phyloP scores from a whole-genome alignment of 2,888 invertebrate species.

The Drosophila atripex region DNA sequence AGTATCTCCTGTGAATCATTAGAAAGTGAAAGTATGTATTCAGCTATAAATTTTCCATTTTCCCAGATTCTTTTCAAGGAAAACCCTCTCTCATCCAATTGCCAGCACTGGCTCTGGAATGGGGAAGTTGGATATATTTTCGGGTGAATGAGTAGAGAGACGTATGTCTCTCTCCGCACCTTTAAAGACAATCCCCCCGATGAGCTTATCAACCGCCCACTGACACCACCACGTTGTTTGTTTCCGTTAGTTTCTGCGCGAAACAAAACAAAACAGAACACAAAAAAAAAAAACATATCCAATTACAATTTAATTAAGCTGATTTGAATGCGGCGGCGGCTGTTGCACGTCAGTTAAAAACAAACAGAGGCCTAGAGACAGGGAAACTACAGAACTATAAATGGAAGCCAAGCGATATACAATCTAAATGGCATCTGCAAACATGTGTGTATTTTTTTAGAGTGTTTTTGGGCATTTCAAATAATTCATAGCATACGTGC shows the following conservation, averaged over 20 bases:
- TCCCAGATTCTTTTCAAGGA: no score
- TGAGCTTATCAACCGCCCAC: conserved; percentile 36
- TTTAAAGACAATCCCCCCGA: conserved; percentile 39
- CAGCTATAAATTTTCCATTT: no score
- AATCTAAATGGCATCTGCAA: no score
- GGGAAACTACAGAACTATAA: conserved; percentile 13
- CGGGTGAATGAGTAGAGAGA: conserved; percentile 8
- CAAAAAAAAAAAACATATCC: conserved; percentile 54
- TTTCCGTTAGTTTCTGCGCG: conserved; percentile 36
- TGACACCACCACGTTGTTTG: conserved; percentile 27
- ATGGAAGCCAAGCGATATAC: conserved; percentile 9
- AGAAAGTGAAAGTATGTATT: no score
- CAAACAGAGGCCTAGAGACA: background rate
- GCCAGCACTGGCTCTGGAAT: background rate
- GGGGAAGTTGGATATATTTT: conserved; percentile 1
- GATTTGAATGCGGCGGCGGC: conserved; percentile 41
- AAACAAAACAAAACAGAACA: conserved; percentile 18
- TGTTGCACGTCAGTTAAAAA: conserved; percentile 32
- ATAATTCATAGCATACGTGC: conserved; percentile 1
- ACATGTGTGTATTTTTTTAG: background rate
- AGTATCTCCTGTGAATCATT: no score
- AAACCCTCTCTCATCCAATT: no score
- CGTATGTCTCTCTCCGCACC: conserved; percentile 34
- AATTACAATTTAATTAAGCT: conserved; percentile 76
- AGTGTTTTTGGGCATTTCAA: background rate